Conservation (phyloP, 2,888 invertebrate species). For the Oscheius onirici region DNA sequence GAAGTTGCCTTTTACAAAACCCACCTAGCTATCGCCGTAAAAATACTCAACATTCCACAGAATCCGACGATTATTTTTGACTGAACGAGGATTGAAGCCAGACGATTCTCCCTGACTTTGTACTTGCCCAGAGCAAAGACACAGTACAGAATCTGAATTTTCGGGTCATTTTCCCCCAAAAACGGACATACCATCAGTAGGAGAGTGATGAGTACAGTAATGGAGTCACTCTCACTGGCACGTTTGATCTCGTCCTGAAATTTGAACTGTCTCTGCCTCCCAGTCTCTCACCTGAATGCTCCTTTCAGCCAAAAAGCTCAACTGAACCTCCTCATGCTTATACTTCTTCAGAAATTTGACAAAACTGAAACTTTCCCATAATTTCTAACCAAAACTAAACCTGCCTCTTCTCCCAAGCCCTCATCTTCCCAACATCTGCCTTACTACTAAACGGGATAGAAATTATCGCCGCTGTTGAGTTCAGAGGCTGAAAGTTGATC, state of each 20-base stretch:
- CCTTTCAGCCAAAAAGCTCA: constrained; percentile 74
- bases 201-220: constrained; percentile 88
- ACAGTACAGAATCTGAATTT: constrained; percentile 82
- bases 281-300: constrained; percentile 59
- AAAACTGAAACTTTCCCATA: constrained; percentile 54
- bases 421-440: constrained; percentile 16
- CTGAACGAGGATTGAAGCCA: constrained; percentile 78
- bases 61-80: constrained; percentile 85
- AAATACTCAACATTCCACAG: constrained; percentile 85
- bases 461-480: constrained; percentile 16
- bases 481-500: neutral
- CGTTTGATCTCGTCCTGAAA: constrained; percentile 87
- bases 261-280: neutral
- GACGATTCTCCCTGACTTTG: constrained; percentile 68
- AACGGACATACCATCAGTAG: constrained; percentile 78
- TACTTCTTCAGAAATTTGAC: constrained; percentile 72
- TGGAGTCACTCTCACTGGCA: constrained; percentile 84
- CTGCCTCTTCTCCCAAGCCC: constrained; percentile 14
- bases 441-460: constrained; percentile 23
- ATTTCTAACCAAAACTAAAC: neutral
- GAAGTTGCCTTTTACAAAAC: too few relatives aligned
- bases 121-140: constrained; percentile 85
- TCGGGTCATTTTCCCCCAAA: neutral
- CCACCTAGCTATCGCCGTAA: constrained; percentile 81
- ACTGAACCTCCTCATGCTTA: constrained; percentile 61